Percentiles rank a stretch among this genome's conserved stretches.
phyloP scores from a whole-genome alignment of 2,113 vertebrate species.

The Caloenas nicobarica region DNA sequence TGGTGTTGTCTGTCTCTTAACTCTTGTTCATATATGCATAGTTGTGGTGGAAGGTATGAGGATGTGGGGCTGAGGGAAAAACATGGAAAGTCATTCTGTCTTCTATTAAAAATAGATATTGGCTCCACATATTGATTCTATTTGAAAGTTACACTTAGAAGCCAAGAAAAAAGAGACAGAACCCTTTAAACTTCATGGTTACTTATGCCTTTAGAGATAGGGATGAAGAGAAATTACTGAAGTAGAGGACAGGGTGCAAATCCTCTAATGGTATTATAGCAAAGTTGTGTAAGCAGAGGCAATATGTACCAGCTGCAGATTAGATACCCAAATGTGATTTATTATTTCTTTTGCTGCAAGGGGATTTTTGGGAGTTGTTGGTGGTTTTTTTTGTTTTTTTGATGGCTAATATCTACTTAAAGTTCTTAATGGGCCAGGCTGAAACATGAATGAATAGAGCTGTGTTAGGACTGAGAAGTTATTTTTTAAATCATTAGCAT shows the following conservation, averaged over 20 bases:
- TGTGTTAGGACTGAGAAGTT: neutral
- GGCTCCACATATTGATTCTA: neutral
- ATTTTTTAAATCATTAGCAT: neutral
- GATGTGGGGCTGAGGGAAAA: neutral
- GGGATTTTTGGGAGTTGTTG: too few relatives aligned
- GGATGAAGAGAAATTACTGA: neutral
- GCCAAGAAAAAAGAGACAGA: neutral
- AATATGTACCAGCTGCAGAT: neutral
- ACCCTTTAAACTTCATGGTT: neutral
- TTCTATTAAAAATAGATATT: neutral
- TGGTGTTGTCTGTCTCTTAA: neutral
- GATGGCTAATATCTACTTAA: neutral
- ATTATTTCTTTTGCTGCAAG: neutral
- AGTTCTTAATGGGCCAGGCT: neutral
- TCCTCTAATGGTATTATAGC: neutral
- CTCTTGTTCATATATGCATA: neutral
- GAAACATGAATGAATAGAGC: neutral
- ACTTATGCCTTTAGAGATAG: neutral
- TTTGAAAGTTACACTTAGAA: neutral
- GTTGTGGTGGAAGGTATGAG: neutral
- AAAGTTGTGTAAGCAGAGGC: neutral
- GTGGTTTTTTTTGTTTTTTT: neutral
- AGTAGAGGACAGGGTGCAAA: neutral
- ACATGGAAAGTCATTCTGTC: neutral
- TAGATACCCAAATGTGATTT: neutral